These are phyloP conservation scores for Labeo catla DNA, from an alignment of 2,113 vertebrate species.

Conservation along the genomic window DNA sequence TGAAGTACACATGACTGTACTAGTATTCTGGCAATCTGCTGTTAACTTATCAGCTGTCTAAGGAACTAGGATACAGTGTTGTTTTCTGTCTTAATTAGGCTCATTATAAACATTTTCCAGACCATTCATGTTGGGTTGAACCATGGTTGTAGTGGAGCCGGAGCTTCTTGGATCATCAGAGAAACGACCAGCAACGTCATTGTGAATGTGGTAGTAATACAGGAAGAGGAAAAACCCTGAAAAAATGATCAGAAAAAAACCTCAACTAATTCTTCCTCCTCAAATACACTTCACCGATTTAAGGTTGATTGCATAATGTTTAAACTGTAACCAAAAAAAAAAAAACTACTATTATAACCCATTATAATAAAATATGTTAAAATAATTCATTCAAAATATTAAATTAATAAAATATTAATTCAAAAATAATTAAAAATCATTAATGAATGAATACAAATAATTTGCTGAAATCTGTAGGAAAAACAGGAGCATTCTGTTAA, in stretches of 20 bases:
- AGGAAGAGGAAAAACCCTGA: slow-evolving; percentile 68
- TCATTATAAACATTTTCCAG: background rate
- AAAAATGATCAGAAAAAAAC: too few relatives aligned
- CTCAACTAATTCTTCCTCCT: background rate
- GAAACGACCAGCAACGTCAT: background rate
- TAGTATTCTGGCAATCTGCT: background rate
- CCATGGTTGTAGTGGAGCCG: background rate
- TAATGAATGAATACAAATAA: background rate
- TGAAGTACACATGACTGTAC: background rate
- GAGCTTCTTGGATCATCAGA: background rate
- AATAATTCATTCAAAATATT: too few relatives aligned
- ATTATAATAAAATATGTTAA: background rate
- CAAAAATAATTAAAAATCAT: too few relatives aligned
- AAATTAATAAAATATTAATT: too few relatives aligned
- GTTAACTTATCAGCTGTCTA: background rate
- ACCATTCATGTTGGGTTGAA: background rate
- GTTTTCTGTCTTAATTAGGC: background rate
- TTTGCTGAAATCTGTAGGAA: background rate
- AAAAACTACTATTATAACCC: background rate
- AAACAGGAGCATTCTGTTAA: background rate
- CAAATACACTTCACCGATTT: too few relatives aligned
- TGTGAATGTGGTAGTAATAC: slow-evolving; percentile 59
- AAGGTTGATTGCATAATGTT: too few relatives aligned
- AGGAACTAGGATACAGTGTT: too few relatives aligned
- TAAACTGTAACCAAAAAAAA: too few relatives aligned